These are phyloP conservation scores for Phrynosoma blainvillii DNA, from an alignment of 2,113 vertebrate genomes.

Conservation along the genomic window DNA sequence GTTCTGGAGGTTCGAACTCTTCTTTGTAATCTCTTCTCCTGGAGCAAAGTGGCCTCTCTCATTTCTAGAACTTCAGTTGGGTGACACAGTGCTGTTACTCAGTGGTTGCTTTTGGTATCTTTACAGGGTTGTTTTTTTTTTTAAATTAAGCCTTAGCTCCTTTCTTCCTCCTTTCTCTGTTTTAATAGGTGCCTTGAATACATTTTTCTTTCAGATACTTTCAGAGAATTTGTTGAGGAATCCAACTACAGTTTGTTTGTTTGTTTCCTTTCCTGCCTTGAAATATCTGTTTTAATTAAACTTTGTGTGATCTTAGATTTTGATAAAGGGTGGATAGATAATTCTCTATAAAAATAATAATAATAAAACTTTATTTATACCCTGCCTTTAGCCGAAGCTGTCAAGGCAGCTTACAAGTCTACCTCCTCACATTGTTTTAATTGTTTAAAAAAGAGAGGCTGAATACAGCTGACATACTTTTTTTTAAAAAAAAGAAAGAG, in stretches of 20 bases:
- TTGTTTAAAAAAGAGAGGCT: neutral
- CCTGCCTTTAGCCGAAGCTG: too few species aligned
- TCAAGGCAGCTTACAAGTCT: too few species aligned
- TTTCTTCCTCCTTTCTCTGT: too few species aligned
- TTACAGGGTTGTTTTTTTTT: neutral
- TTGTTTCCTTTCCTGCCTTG: neutral
- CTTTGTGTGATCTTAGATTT: neutral
- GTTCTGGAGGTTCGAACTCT: too few species aligned
- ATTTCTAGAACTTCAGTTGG: neutral
- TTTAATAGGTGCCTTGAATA: neutral
- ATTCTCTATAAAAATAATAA: too few species aligned
- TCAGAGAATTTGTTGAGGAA: neutral
- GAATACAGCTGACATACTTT: neutral
- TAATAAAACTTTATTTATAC: too few species aligned
- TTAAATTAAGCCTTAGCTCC: neutral
- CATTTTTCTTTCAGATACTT: neutral
- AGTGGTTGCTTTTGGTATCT: neutral
- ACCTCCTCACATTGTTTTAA: too few species aligned
- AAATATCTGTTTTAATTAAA: neutral
- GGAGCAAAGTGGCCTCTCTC: too few species aligned
- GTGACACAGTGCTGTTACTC: neutral
- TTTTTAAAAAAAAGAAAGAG: neutral
- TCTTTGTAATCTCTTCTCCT: too few species aligned
- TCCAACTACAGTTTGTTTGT: neutral
- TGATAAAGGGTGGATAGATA: neutral